phyloP scores from a whole-genome alignment of 2,797 vertebrate genomes.

The Prionace glauca region DNA sequence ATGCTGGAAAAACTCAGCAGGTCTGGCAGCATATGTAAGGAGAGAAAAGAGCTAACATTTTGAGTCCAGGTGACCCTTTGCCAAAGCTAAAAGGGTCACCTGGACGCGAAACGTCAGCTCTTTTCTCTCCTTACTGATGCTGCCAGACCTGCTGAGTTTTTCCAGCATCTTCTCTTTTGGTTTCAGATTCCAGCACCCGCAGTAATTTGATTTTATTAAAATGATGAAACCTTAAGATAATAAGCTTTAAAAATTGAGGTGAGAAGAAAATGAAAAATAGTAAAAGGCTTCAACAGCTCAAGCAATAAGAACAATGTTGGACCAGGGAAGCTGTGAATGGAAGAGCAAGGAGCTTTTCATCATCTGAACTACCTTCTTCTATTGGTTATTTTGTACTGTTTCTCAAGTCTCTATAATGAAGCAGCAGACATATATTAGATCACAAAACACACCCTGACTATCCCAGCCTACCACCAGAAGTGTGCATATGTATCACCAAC shows the following conservation, averaged over 20 bases:
- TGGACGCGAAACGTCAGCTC: too few relatives aligned
- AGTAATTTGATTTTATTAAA: too few relatives aligned
- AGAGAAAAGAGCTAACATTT: too few relatives aligned
- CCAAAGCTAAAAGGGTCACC: too few relatives aligned
- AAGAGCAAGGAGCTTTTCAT: not conserved
- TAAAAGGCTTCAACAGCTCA: not conserved
- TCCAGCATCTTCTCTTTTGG: too few relatives aligned
- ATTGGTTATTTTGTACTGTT: not conserved
- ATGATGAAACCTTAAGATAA: not conserved
- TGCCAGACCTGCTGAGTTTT: too few relatives aligned
- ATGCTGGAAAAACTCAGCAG: too few relatives aligned
- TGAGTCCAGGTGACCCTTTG: too few relatives aligned
- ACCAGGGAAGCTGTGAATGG: not conserved
- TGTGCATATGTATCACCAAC: not conserved
- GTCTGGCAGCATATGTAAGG: too few relatives aligned
- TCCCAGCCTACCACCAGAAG: not conserved
- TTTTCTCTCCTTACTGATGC: too few relatives aligned
- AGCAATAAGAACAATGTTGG: not conserved
- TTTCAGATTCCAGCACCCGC: too few relatives aligned
- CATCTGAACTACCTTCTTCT: not conserved
- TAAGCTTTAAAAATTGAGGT: not conserved
- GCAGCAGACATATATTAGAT: not conserved
- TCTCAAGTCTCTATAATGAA: not conserved
- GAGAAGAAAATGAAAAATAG: not conserved
- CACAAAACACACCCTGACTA: not conserved